Percentiles rank a stretch among this genome's conserved stretches.
Evolutionary conservation across 1,140 invertebrate species (phyloP).

Genomic region (Heliconius congener): DNA sequence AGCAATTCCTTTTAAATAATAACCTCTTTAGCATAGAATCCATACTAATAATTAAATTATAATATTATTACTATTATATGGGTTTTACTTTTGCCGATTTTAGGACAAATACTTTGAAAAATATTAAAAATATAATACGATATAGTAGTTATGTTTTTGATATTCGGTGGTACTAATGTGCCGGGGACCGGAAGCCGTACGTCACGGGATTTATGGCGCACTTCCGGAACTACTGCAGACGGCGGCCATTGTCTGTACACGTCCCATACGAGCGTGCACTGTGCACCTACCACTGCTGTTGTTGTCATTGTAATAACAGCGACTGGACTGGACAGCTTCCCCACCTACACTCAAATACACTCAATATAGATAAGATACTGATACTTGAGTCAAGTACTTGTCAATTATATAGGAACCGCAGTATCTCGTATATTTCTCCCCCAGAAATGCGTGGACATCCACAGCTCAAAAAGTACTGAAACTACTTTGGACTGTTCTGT

Average conservation of each 20-base stretch:
- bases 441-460: too few species aligned
- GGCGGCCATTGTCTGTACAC: not conserved
- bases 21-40: too few species aligned
- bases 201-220: slow-evolving; percentile 3
- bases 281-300: not conserved
- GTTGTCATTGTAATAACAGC: not conserved
- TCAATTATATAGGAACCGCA: too few species aligned
- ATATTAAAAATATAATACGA: not conserved
- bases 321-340: not conserved
- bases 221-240: slow-evolving; percentile 2
- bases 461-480: too few species aligned
- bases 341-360: not conserved
- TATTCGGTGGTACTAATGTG: not conserved
- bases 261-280: not conserved
- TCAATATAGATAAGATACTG: not conserved
- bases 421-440: too few species aligned
- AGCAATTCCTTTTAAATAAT: too few species aligned
- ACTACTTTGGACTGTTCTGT: too few species aligned
- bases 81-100: too few species aligned
- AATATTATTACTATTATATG: too few species aligned
- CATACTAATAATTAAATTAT: too few species aligned
- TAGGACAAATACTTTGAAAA: not conserved
- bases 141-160: not conserved
- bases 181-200: not conserved
- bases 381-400: too few species aligned